Percentiles rank a stretch among this genome's conserved stretches.
These are phyloP conservation scores for Agrotis segetum DNA, from an alignment of 2,888 invertebrate species.

Conservation along the genomic window DNA sequence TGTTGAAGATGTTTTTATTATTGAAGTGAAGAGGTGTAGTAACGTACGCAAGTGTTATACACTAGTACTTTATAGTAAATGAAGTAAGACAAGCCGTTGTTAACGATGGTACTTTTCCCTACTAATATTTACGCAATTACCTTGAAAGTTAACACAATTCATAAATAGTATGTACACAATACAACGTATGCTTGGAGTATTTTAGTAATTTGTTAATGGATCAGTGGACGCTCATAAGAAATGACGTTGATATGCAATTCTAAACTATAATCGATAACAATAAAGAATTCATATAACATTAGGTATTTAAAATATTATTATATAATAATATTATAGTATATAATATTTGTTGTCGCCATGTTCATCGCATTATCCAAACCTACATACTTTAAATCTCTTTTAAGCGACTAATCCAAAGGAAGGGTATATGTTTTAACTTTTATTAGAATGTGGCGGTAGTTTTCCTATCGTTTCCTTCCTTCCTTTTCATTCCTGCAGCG, in stretches of 20 bases:
- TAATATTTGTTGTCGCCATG: no score
- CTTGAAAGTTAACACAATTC: conserved; percentile 21
- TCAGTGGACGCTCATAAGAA: background rate
- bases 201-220: conserved; percentile 36
- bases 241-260: background rate
- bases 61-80: background rate
- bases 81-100: background rate
- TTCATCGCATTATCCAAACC: no score
- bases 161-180: conserved; percentile 5
- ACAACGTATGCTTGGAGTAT: background rate
- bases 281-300: no score
- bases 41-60: background rate
- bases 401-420: no score
- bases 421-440: no score
- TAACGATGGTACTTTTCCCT: conserved; percentile 16
- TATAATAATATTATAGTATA: no score
- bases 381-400: no score
- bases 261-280: background rate
- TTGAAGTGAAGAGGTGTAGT: background rate
- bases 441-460: no score
- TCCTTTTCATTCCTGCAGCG: no score
- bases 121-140: conserved; percentile 29
- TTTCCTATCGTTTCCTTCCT: no score
- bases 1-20: background rate
- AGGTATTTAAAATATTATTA: no score